Conservation (phyloP, 2,113 vertebrate species). For the Pomatorhinus ruficollis region DNA sequence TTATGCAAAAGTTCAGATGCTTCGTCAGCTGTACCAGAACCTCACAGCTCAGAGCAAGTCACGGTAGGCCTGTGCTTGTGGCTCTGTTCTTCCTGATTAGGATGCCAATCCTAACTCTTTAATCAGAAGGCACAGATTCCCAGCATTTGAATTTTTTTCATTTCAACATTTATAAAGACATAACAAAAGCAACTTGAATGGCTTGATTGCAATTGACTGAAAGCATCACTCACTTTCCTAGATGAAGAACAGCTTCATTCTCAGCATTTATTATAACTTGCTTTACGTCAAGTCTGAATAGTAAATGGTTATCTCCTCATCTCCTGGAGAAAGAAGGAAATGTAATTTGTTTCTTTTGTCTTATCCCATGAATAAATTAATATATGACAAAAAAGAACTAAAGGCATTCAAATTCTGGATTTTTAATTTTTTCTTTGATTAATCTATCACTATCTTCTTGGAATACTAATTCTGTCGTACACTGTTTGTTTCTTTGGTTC, state of each 20-base stretch:
- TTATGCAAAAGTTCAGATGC: conserved; percentile 75
- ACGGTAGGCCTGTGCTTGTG: conserved; percentile 71
- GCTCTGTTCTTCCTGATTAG: background rate
- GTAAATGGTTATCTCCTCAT: background rate
- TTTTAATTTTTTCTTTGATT: background rate
- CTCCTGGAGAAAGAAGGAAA: background rate
- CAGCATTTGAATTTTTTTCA: background rate
- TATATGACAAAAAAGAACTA: background rate
- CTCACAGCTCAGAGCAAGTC: conserved; percentile 78
- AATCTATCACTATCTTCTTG: background rate
- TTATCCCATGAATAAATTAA: background rate
- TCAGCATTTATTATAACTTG: background rate
- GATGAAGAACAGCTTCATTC: background rate
- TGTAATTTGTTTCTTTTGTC: background rate
- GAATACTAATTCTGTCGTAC: background rate
- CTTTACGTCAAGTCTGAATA: background rate
- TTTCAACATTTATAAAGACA: background rate
- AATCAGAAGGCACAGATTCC: background rate
- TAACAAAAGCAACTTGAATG: background rate
- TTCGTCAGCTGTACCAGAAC: conserved; percentile 78
- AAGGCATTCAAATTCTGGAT: background rate
- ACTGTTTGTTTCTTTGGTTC: background rate
- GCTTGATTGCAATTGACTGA: background rate
- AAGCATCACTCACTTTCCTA: background rate
- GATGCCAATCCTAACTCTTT: background rate